phyloP scores from a whole-genome alignment of 2,113 vertebrate genomes.

The Chamaea fasciata region DNA sequence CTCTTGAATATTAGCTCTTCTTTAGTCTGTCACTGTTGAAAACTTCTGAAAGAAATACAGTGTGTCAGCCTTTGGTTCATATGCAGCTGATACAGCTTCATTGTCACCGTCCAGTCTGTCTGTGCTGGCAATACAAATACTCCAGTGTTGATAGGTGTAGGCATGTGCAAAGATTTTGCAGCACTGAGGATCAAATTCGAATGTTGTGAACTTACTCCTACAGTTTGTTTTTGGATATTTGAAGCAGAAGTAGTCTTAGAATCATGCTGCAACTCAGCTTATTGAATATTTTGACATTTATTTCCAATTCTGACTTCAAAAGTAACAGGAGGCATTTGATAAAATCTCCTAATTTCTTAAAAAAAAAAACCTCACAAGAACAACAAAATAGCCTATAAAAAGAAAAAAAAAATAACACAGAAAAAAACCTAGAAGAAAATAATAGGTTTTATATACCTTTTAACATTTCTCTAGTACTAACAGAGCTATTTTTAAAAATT shows the following conservation, averaged over 20 bases:
- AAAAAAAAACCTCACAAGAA: not conserved
- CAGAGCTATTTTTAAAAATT: not conserved
- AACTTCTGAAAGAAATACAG: not conserved
- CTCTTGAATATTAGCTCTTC: not conserved
- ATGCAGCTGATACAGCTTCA: not conserved
- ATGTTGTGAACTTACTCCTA: not conserved
- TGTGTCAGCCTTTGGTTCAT: not conserved
- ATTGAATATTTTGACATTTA: not conserved
- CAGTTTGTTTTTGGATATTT: not conserved
- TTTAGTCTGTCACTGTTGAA: not conserved
- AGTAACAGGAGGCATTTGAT: not conserved
- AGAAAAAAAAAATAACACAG: fast-evolving
- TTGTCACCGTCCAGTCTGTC: not conserved
- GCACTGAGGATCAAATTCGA: not conserved
- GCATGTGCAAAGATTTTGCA: not conserved
- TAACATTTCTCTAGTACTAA: not conserved
- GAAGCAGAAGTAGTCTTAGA: not conserved
- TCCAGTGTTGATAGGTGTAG: not conserved
- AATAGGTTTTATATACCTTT: not conserved
- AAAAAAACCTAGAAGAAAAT: not conserved
- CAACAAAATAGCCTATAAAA: not conserved
- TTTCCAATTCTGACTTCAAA: not conserved
- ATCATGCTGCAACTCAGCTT: fast-evolving
- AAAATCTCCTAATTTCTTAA: not conserved
- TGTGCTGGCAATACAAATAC: not conserved